Evolutionary conservation across 2,113 vertebrate genomes (phyloP).

Genomic region (Motacilla alba): DNA sequence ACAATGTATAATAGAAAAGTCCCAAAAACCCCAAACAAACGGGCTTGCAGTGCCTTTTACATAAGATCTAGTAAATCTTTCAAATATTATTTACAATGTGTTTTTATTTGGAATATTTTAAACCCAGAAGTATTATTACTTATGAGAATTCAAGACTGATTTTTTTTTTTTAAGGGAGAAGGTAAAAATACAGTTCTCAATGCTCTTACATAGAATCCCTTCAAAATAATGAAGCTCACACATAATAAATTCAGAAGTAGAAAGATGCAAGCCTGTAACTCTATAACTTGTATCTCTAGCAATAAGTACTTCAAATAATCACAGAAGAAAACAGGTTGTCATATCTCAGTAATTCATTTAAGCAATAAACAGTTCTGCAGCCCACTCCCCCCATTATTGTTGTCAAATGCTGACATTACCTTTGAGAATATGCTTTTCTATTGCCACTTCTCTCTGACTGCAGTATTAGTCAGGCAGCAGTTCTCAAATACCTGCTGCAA

Average conservation of each 20-base stretch:
- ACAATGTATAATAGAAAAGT: neutral
- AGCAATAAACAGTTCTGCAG: neutral
- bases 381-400: rapidly evolving
- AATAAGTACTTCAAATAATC: neutral
- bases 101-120: neutral
- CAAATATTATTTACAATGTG: neutral
- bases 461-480: rapidly evolving
- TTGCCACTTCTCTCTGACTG: neutral
- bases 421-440: neutral
- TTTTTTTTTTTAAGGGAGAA: neutral
- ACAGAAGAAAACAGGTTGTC: neutral
- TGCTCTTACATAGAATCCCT: neutral
- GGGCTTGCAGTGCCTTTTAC: neutral
- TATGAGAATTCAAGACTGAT: neutral
- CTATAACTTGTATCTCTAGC: neutral
- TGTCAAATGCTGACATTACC: neutral
- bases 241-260: neutral
- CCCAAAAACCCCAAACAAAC: neutral
- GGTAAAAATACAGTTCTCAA: neutral
- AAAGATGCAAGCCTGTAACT: neutral
- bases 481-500: neutral
- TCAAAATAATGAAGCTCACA: neutral
- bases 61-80: neutral
- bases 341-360: neutral
- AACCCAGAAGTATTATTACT: neutral